Conservation (phyloP, 2,113 vertebrate species). For the Platysteira castanea region DNA sequence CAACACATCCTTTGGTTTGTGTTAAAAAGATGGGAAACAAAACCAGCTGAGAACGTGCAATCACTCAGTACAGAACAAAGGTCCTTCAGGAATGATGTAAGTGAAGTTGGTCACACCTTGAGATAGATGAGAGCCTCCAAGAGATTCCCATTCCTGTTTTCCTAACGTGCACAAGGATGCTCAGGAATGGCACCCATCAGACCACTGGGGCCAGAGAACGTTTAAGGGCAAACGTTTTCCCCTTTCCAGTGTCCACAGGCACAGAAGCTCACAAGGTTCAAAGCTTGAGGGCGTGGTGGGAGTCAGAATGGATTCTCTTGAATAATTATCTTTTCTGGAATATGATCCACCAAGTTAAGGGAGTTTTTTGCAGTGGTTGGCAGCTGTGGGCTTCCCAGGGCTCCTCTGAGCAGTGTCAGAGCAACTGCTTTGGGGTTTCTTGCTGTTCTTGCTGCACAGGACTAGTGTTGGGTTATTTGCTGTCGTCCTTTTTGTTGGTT, state of each 20-base stretch:
- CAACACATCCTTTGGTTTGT: neutral
- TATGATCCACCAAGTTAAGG: fast-evolving
- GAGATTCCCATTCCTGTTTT: neutral
- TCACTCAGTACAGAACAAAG: neutral
- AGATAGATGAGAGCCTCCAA: neutral
- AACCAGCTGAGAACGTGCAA: neutral
- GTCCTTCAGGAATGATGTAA: neutral
- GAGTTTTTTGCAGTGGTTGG: neutral
- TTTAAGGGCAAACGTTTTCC: neutral
- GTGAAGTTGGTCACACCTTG: neutral
- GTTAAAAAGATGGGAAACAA: neutral
- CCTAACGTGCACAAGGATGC: neutral
- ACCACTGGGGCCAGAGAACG: neutral
- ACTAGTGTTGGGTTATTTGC: neutral
- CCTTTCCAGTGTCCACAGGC: neutral
- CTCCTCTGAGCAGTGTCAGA: neutral
- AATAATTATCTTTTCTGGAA: neutral
- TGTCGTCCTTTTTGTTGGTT: neutral
- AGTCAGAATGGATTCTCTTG: neutral
- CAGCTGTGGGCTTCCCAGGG: neutral
- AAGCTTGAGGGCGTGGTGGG: neutral
- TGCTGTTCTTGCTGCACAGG: neutral
- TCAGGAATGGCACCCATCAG: neutral
- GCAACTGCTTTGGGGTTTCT: neutral
- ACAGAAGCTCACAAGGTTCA: neutral